Base-by-base conservation (phyloP, 2,113 vertebrate species). In the Otocyon megalotis region DNA sequence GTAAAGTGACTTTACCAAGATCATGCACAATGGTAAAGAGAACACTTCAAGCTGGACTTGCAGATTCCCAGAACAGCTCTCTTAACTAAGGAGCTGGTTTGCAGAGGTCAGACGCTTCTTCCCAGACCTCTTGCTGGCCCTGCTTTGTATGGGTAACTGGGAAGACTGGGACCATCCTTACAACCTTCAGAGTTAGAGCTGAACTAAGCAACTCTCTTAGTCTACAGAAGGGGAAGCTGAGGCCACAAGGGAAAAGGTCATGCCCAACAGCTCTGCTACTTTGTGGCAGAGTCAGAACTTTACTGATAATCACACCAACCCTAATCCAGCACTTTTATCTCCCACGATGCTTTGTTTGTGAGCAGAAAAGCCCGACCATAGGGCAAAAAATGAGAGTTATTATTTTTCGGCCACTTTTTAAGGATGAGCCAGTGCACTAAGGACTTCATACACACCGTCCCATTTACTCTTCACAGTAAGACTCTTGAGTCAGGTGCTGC, bases 161-260 rank as follows among this genome's bases (percentile, higher is more conserved):
- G 58, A 67, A 82, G 56, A 30, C 0, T 0, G 22, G 37, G 54
- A 2, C 35, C n/a, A 82, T 19, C 35, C 30, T 28, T 14, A 20
- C 3, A 63, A 37, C 13, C 37, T 37, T 89, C 30, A 28, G 37
- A n/a, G 17, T 35, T 3, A 67, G 54, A 71, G 62, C 54, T 71
- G 37, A 56, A 26, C 22, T 62, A 43, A n/a, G 22, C 37, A 53
- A 22, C 4, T 8, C 19, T 3, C 20, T 35, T 63, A 4, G 77
- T 69, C 90, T 84, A 53, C 81, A 77, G 12, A 48, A 65, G 67
- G 93, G 72, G 58, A 96, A 88, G 93, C 93, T 20, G 63, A 96
- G 56, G 84, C 69, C 82, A 15, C 22, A 20, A 50, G 48, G 22
- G 12, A 5, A 22, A 37, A 82, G 6, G 7, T 48, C 43, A 26